Base-by-base conservation (phyloP, 2,888 invertebrate species). In the Acanthococcus lagerstroemiae region DNA sequence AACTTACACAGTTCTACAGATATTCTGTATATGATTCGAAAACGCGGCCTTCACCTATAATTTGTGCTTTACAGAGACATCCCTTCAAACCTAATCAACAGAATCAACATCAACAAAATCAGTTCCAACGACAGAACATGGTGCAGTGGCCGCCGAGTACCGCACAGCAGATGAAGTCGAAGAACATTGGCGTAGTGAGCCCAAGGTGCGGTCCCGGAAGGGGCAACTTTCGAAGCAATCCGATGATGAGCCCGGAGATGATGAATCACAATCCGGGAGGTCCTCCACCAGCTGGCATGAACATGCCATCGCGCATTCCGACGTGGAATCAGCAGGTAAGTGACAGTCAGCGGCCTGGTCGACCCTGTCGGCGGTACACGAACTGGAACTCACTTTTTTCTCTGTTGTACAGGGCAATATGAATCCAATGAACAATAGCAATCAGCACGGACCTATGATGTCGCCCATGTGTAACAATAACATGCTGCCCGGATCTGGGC, bases 81-180 rank as follows among this genome's bases (percentile, higher is more conserved):
- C 93, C 93, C 3, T 81, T 90, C 72, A 94, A 94, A 81, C 84
- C 88, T 76, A 87, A 88, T 65, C 92, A 91, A 74, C 87, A 91
- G 76, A 87, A 85, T 76, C 83, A 90, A 73, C 90, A n/a, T n/a
- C n/a, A n/a, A n/a, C n/a, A n/a, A n/a, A n/a, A n/a, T n/a, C n/a
- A n/a, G n/a, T n/a, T n/a, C n/a, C n/a, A n/a, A n/a, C n/a, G n/a
- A n/a, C 52, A 63, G 26, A 26, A 15, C 76, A 77, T 0, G 80
- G 79, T 79, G 5, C n/a, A 9, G 37, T 37, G 37, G 12, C 12
- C 37, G 12, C 12, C n/a, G 37, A n/a, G 37, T 37, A 37, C 12
- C 37, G 37, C 37, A n/a, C n/a, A n/a, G n/a, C n/a, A n/a, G n/a
- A n/a, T n/a, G n/a, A n/a, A n/a, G n/a, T n/a, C n/a, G n/a, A n/a